Evolutionary conservation across 2,888 invertebrate genomes (phyloP), one percentile per base, ranked within the genome.

Genomic region (Hermaeophaga mercurialis): DNA sequence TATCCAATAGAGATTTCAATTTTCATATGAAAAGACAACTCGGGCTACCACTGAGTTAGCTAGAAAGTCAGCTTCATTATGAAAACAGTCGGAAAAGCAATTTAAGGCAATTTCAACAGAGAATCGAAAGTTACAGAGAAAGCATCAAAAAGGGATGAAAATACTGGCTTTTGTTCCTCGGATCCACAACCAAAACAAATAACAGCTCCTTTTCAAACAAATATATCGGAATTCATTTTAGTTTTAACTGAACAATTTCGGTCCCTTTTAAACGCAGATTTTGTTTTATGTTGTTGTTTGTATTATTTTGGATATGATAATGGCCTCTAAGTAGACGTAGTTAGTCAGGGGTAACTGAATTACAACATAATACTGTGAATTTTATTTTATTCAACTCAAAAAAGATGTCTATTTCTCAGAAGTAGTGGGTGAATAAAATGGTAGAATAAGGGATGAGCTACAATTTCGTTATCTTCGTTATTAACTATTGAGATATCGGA

Each of bases 21-120:
- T n/a, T n/a, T n/a, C n/a, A n/a, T n/a, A n/a, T n/a, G n/a, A n/a
- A n/a, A n/a, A n/a, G n/a, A n/a, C n/a, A n/a, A n/a, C n/a, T n/a
- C n/a, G n/a, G n/a, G n/a, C n/a, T n/a, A 9, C 17, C 36, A 36
- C 36, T 36, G 36, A 5, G 1, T 3, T 17, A 36, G 36, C 36
- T 17, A 7, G 17, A 36, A 36, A 55, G 54, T 53, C 67, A 65
- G 71, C 70, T 73, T 75, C 73, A 74, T 75, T 75, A 75, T 73
- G 71, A 72, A 73, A 72, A 67, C 73, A 70, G 70, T 72, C 70
- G 71, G 70, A 71, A 73, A 74, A 70, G 71, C 73, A 74, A 74
- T 74, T 74, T 74, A 71, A 74, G 73, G 73, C 75, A 74, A 75
- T 75, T 75, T 70, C 72, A 70, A 69, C 73, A 72, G 73, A 74